Evolutionary conservation across 2,888 invertebrate genomes (phyloP).

Genomic region (Laspeyria flexula): DNA sequence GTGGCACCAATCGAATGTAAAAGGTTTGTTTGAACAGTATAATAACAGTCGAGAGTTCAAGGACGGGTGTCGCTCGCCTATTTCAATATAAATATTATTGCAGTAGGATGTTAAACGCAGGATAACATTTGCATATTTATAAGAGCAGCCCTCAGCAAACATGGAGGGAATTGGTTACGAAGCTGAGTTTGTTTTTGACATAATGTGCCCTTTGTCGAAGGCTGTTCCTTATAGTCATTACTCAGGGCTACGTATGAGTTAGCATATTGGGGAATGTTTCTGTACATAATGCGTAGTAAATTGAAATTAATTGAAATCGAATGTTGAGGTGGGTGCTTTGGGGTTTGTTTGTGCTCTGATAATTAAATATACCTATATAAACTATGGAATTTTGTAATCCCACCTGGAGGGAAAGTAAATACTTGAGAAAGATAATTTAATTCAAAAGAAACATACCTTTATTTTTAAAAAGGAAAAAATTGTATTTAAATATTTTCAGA

Average conservation of each 20-base stretch:
- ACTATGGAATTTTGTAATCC: too few relatives aligned
- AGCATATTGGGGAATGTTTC: conserved; percentile 52
- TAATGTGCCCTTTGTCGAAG: conserved; percentile 75
- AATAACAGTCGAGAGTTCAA: conserved; percentile 74
- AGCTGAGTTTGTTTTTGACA: conserved; percentile 77
- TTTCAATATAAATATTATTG: conserved; percentile 84
- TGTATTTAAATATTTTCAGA: too few relatives aligned
- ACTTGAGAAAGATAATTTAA: too few relatives aligned
- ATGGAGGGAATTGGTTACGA: conserved; percentile 72
- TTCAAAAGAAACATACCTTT: too few relatives aligned
- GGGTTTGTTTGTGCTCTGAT: conserved; percentile 24
- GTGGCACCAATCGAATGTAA: conserved; percentile 57
- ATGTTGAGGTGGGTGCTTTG: conserved; percentile 26
- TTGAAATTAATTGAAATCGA: conserved; percentile 48
- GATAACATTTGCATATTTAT: conserved; percentile 85
- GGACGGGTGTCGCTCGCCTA: conserved; percentile 65
- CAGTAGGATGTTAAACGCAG: conserved; percentile 76
- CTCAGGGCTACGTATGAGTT: conserved; percentile 60
- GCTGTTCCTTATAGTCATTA: conserved; percentile 66
- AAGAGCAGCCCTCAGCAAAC: conserved; percentile 79
- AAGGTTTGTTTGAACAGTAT: conserved; percentile 75
- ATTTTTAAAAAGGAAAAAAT: too few relatives aligned
- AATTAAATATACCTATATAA: background rate
- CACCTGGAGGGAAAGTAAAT: too few relatives aligned
- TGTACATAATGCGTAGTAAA: conserved; percentile 41